These are phyloP conservation scores for Tanytarsus gracilentus DNA, from an alignment of 2,888 invertebrate species.

Conservation along the genomic window DNA sequence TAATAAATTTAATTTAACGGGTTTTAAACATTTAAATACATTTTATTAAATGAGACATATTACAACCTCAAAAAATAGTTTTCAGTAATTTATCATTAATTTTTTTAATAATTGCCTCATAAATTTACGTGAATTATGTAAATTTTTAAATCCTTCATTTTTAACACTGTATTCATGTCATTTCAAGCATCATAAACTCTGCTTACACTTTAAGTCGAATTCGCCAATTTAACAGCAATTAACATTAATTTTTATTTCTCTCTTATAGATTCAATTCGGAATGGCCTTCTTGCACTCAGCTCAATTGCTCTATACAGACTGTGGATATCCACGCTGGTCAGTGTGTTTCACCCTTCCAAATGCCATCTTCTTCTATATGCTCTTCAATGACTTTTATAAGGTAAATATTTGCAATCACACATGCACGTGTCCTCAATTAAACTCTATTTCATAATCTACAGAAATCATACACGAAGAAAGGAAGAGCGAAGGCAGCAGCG, in stretches of 20 bases:
- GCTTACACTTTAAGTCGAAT: not conserved
- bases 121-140: not conserved
- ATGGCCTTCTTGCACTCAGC: constrained; percentile 77
- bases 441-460: not conserved
- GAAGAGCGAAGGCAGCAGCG: not conserved
- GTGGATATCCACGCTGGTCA: constrained; percentile 79
- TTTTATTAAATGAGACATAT: not conserved
- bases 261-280: constrained; percentile 78
- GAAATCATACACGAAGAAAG: constrained; percentile 28
- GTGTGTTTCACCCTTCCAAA: constrained; percentile 78
- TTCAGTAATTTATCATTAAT: too few relatives aligned
- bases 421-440: not conserved
- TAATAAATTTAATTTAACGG: too few relatives aligned
- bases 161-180: too few relatives aligned
- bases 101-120: not conserved
- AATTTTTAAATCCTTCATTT: not conserved
- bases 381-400: constrained; percentile 87
- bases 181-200: constrained; percentile 28
- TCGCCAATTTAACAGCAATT: not conserved
- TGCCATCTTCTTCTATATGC: constrained; percentile 84
- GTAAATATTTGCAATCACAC: not conserved
- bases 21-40: not conserved
- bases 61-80: too few relatives aligned
- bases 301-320: constrained; percentile 75
- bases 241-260: constrained; percentile 25